Conservation (phyloP, 2,113 vertebrate species). For the Cyprinodon variegatus region DNA sequence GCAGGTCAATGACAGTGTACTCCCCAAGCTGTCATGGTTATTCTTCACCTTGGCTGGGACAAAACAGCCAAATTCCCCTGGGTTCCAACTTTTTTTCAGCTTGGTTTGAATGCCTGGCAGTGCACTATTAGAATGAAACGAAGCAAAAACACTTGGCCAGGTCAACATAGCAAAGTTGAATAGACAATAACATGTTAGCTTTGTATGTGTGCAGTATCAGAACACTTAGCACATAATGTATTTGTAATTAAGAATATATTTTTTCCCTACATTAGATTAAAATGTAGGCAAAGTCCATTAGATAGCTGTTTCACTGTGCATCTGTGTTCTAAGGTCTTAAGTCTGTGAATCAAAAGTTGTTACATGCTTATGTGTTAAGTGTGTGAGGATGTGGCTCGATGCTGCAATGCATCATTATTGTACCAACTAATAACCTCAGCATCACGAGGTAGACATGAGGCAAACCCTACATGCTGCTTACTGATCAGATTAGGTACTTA, state of each 20-base stretch:
- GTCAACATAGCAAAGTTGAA: neutral
- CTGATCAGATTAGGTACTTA: neutral
- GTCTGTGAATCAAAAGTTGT: too few relatives aligned
- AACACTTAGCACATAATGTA: neutral
- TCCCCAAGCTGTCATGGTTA: slow-evolving; percentile 46
- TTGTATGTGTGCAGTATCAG: neutral
- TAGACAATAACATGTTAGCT: neutral
- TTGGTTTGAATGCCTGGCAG: neutral
- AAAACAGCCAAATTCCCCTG: slow-evolving; percentile 15
- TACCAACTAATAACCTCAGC: neutral
- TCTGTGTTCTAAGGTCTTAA: neutral
- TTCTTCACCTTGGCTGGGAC: slow-evolving; percentile 14
- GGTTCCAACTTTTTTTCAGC: slow-evolving; percentile 10
- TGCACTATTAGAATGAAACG: neutral
- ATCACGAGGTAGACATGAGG: neutral
- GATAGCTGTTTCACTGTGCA: too few relatives aligned
- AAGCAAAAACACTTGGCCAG: neutral
- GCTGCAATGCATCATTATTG: neutral
- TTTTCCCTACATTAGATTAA: too few relatives aligned
- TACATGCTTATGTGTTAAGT: too few relatives aligned
- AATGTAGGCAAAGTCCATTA: too few relatives aligned
- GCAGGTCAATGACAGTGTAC: slow-evolving; percentile 37
- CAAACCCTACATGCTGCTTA: neutral
- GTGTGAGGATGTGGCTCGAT: neutral
- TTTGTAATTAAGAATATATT: too few relatives aligned